Conservation (phyloP, 2,888 invertebrate genomes). For the Caenorhabditis sp. region DNA sequence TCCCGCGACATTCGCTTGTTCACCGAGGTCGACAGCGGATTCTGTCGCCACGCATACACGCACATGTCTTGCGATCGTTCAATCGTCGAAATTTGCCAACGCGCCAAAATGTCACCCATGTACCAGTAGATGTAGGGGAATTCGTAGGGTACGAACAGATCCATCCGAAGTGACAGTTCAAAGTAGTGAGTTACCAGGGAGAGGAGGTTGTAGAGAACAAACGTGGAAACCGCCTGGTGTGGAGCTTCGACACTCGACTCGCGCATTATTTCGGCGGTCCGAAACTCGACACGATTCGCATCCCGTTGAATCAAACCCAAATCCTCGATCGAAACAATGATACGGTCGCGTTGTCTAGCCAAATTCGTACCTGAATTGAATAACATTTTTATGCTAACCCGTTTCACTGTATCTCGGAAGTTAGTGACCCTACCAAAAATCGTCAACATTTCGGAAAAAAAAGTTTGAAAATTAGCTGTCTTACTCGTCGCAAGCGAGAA, state of each 20-base stretch:
- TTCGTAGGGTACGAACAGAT: conserved; percentile 93
- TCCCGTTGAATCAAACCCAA: conserved; percentile 90
- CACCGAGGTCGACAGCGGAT: conserved; percentile 11
- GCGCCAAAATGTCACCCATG: conserved; percentile 34
- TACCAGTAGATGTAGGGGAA: conserved; percentile 92
- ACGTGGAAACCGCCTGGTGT: conserved; percentile 75
- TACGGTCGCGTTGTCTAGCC: conserved; percentile 91
- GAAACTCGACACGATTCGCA: conserved; percentile 72
- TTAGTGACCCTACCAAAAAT: too few species aligned
- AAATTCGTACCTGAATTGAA: conserved; percentile 89
- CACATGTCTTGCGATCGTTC: conserved; percentile 27
- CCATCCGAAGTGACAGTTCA: conserved; percentile 90
- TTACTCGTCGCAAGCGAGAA: too few species aligned
- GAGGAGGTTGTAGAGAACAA: conserved; percentile 92
- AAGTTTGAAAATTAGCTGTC: too few species aligned
- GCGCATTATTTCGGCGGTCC: conserved; percentile 20
- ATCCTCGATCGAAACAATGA: conserved; percentile 87
- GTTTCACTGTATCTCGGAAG: too few species aligned
- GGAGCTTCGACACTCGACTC: conserved; percentile 4
- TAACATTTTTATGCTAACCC: background rate
- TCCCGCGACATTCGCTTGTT: background rate
- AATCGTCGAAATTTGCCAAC: conserved; percentile 36
- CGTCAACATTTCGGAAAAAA: too few species aligned
- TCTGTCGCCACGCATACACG: conserved; percentile 1
- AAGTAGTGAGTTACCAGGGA: conserved; percentile 91